Evolutionary conservation across 2,888 invertebrate genomes (phyloP).

Genomic region (Anthophora plumipes): DNA sequence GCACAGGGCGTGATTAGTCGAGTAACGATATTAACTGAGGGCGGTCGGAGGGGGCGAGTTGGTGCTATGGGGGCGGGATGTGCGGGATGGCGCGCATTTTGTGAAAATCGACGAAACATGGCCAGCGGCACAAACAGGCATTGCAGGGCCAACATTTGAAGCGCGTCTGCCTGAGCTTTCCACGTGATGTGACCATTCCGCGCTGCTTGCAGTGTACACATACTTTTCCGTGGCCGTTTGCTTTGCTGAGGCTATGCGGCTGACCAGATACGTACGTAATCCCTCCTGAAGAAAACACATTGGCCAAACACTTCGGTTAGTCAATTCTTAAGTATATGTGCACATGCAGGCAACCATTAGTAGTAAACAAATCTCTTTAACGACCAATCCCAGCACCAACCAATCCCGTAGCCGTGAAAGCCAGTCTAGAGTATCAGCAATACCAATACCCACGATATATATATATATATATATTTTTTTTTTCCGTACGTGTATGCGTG

Average conservation of each 20-base stretch:
- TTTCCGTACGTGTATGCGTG: conserved; percentile 38
- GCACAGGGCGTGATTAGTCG: conserved; percentile 48
- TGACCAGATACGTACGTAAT: conserved; percentile 84
- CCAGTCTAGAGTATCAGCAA: conserved; percentile 76
- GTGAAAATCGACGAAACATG: conserved; percentile 84
- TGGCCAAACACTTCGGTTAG: conserved; percentile 82
- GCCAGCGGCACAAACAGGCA: conserved; percentile 84
- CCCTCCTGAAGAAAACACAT: conserved; percentile 84
- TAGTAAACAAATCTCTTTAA: conserved; percentile 77
- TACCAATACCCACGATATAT: conserved; percentile 56
- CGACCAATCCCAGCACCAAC: conserved; percentile 83
- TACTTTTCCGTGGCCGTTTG: conserved; percentile 84
- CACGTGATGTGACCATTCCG: conserved; percentile 84
- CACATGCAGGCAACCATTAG: conserved; percentile 84
- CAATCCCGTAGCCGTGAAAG: conserved; percentile 82
- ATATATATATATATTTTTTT: no score
- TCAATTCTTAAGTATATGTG: conserved; percentile 78
- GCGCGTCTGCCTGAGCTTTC: conserved; percentile 84
- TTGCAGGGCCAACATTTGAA: conserved; percentile 85
- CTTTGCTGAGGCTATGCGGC: conserved; percentile 85
- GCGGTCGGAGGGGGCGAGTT: conserved; percentile 71
- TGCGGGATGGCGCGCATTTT: conserved; percentile 83
- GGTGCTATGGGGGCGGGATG: conserved; percentile 84
- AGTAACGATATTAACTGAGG: conserved; percentile 45
- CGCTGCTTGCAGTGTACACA: conserved; percentile 84